phyloP scores from a whole-genome alignment of 1,140 invertebrate species.

The Drosophila pandora region DNA sequence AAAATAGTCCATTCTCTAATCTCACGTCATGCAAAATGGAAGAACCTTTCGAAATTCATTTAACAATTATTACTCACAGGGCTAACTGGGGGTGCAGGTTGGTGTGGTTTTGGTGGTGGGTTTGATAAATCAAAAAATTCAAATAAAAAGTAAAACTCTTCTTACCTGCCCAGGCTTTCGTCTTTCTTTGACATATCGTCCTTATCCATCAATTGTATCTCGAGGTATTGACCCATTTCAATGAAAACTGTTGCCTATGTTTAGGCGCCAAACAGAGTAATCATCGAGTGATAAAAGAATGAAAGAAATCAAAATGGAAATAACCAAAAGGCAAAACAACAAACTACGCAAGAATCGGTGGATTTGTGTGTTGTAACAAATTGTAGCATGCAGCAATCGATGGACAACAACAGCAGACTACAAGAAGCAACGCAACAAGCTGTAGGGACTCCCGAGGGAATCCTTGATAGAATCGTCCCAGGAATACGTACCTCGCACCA shows the following conservation, averaged over 20 bases:
- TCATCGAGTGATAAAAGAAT: conserved; percentile 53
- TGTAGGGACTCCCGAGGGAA: background rate
- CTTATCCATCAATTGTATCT: conserved; percentile 91
- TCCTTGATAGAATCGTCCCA: background rate
- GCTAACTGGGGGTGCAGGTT: conserved; percentile 10
- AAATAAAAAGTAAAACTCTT: conserved; percentile 17
- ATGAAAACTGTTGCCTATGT: conserved; percentile 75
- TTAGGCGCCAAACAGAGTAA: conserved; percentile 52
- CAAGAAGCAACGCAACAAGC: conserved; percentile 56
- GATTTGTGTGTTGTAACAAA: conserved; percentile 28
- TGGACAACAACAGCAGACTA: conserved; percentile 63
- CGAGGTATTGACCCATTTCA: conserved; percentile 89
- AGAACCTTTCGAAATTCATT: conserved; percentile 19
- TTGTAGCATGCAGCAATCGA: conserved; percentile 71
- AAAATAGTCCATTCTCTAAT: background rate
- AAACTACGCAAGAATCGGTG: conserved; percentile 50
- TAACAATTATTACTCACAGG: conserved; percentile 35
- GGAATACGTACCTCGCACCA: conserved; percentile 92
- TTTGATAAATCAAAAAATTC: conserved; percentile 4
- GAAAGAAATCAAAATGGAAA: conserved; percentile 60
- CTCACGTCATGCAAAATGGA: conserved; percentile 14
- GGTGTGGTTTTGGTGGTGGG: background rate
- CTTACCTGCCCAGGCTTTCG: conserved; percentile 92
- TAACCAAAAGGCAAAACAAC: conserved; percentile 41
- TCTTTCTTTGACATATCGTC: conserved; percentile 92